A percentile compares a stretch with the other conserved stretches of the same genome.
Evolutionary conservation across 1,140 invertebrate genomes (phyloP).

Genomic region (Drosophila subpulchrella): DNA sequence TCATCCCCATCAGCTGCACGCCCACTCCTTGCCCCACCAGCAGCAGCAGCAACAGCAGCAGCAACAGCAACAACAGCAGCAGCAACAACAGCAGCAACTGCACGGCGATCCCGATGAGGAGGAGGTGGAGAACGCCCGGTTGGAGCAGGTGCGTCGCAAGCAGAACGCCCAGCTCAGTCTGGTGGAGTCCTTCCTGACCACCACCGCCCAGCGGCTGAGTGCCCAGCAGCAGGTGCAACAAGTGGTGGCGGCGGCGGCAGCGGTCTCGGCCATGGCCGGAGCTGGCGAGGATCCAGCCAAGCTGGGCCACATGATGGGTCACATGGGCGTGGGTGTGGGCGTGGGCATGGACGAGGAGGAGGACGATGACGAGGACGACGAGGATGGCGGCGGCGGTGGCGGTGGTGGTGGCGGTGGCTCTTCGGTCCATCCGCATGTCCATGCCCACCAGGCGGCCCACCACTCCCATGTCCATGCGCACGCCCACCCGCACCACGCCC

Average conservation of each 20-base stretch:
- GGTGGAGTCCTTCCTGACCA: conserved; percentile 80
- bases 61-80: conserved; percentile 58
- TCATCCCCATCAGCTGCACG: conserved; percentile 54
- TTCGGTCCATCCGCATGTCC: conserved; percentile 43
- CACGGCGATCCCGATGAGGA: conserved; percentile 60
- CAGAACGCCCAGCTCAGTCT: conserved; percentile 82
- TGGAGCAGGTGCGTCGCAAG: conserved; percentile 77
- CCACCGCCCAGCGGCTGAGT: conserved; percentile 77
- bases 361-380: conserved; percentile 76
- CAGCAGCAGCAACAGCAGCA: conserved; percentile 47
- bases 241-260: conserved; percentile 77
- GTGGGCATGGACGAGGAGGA: conserved; percentile 62
- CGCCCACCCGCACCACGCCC: conserved; percentile 32
- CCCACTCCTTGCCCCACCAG: conserved; percentile 55
- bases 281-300: conserved; percentile 71
- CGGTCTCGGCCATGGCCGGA: conserved; percentile 78
- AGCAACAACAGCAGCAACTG: conserved; percentile 49
- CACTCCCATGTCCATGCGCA: conserved; percentile 50
- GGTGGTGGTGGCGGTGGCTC: conserved; percentile 60
- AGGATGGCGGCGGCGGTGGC: conserved; percentile 51
- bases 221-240: conserved; percentile 82
- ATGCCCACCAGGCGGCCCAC: conserved; percentile 61
- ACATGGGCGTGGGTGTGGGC: conserved; percentile 63
- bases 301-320: conserved; percentile 73
- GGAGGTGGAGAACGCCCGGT: conserved; percentile 59